phyloP scores from a whole-genome alignment of 2,888 invertebrate species.

The Cartodere bifasciata region DNA sequence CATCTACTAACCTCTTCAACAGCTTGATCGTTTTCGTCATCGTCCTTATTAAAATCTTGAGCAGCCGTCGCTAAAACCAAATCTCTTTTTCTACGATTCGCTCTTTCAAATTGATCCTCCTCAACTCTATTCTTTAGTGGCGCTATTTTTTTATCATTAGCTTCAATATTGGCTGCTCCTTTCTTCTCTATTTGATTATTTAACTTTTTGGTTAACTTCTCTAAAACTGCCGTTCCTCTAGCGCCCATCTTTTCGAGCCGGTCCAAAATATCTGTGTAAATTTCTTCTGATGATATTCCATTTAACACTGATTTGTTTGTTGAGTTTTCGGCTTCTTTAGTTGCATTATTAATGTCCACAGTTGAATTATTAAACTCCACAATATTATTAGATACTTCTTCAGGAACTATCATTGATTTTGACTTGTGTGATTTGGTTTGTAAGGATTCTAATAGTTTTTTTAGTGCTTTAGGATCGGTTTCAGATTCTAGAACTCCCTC shows the following conservation, averaged over 20 bases:
- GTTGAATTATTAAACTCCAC: constrained; percentile 27
- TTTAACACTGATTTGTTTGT: constrained; percentile 20
- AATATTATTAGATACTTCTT: too few species aligned
- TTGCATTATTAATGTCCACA: constrained; percentile 36
- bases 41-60: constrained; percentile 41
- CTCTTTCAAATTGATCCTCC: constrained; percentile 26
- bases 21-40: constrained; percentile 46
- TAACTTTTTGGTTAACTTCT: constrained; percentile 39
- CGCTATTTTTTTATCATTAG: constrained; percentile 8
- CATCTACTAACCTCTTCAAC: constrained; percentile 45
- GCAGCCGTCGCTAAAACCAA: constrained; percentile 40
- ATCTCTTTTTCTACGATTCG: constrained; percentile 36
- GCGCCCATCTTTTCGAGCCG: constrained; percentile 45
- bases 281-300: constrained; percentile 38
- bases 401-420: too few species aligned
- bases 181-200: constrained; percentile 14
- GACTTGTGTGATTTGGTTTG: too few species aligned
- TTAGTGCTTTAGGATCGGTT: constrained; percentile 28
- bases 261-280: constrained; percentile 44
- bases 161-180: constrained; percentile 6
- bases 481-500: too few species aligned
- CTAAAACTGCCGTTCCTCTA: constrained; percentile 42
- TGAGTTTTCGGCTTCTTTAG: constrained; percentile 29
- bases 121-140: too few species aligned
- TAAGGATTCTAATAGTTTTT: constrained; percentile 25